Percentiles rank a stretch among this genome's conserved stretches.
phyloP scores from a whole-genome alignment of 2,888 invertebrate species.

The Patella depressa region DNA sequence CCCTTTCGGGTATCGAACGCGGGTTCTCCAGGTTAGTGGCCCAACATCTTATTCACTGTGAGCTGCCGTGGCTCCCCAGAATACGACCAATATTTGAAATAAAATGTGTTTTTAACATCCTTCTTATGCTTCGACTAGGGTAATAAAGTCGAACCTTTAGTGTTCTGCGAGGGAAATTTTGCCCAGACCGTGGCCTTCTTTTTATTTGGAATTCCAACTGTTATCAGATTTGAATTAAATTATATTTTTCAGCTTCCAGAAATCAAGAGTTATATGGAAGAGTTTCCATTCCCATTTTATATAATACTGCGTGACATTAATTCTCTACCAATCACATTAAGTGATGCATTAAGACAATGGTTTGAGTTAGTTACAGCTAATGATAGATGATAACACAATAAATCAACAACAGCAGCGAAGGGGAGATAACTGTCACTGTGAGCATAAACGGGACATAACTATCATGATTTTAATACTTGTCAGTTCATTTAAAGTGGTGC shows the following conservation, averaged over 20 bases:
- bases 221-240: background rate
- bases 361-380: constrained; percentile 86
- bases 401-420: background rate
- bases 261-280: constrained; percentile 90
- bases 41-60: too few relatives aligned
- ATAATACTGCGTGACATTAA: constrained; percentile 91
- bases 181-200: too few relatives aligned
- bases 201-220: background rate
- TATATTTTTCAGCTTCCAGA: constrained; percentile 58
- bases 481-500: too few relatives aligned
- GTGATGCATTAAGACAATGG: constrained; percentile 98
- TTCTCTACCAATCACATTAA: constrained; percentile 88
- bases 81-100: too few relatives aligned
- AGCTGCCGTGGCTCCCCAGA: too few relatives aligned
- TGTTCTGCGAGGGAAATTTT: too few relatives aligned
- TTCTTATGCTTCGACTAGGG: background rate
- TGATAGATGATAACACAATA: constrained; percentile 29
- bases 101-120: background rate
- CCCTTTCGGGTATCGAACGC: too few relatives aligned
- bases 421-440: too few relatives aligned
- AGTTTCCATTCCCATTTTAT: constrained; percentile 98
- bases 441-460: too few relatives aligned
- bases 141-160: too few relatives aligned
- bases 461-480: too few relatives aligned
- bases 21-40: too few relatives aligned